phyloP scores from a whole-genome alignment of 2,888 invertebrate genomes.

The Andricus curvator region DNA sequence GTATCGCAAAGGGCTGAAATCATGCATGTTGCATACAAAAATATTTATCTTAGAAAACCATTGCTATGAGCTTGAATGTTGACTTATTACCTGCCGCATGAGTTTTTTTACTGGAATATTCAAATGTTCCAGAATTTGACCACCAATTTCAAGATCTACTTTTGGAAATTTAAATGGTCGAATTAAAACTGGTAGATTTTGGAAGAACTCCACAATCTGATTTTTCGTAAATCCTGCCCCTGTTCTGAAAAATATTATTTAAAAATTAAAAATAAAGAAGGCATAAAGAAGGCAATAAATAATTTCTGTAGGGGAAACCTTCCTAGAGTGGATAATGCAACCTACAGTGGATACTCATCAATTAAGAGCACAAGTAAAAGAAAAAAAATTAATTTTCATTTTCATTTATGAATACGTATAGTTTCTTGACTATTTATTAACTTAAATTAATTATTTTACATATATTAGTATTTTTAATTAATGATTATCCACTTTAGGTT shows the following conservation, averaged over 20 bases:
- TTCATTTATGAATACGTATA: no score
- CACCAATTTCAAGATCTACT: not conserved
- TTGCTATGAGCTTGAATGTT: not conserved
- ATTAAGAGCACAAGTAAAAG: no score
- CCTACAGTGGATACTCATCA: no score
- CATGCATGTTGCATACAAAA: no score
- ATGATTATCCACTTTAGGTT: no score
- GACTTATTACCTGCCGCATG: slow-evolving; percentile 2
- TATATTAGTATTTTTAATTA: no score
- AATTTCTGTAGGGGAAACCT: not conserved
- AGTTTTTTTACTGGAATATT: slow-evolving; percentile 3
- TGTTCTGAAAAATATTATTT: not conserved
- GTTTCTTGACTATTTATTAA: no score
- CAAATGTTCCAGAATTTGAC: slow-evolving; percentile 1
- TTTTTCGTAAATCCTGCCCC: not conserved
- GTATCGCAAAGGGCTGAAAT: no score
- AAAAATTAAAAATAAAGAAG: not conserved
- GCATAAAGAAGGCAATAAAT: not conserved
- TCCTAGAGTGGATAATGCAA: no score
- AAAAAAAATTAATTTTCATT: no score
- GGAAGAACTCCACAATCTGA: not conserved
- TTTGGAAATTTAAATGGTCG: not conserved
- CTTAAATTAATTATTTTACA: no score
- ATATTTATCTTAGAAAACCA: no score
- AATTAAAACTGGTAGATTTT: not conserved